Evolutionary conservation across 1,140 invertebrate genomes (phyloP), one percentile per base, ranked within the genome.

Genomic region (Probaryconus sp.): DNA sequence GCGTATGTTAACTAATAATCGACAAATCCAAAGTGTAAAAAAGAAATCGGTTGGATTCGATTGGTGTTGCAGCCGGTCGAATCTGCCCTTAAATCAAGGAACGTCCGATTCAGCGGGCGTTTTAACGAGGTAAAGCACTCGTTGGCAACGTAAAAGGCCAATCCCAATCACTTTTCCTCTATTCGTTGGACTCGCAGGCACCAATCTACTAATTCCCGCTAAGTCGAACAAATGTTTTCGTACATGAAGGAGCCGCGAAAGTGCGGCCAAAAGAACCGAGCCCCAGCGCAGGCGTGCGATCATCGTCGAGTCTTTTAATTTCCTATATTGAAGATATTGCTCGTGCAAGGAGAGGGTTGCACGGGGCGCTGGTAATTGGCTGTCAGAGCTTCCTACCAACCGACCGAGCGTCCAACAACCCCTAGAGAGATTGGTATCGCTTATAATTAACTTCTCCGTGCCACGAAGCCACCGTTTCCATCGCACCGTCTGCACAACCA

Each of bases 371-470:
- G 86, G 85, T 87, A 87, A 88, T 88, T 87, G 86, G 85, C 86
- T 88, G 86, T 88, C 86, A 85, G 85, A 84, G 84, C 85, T 87
- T 85, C 78, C 81, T 85, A 83, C 83, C 78, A 81, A 80, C 78
- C 79, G 63, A 67, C 64, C 72, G 68, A 76, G 71, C 76, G 74
- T 83, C 85, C 85, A 86, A 85, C 85, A 86, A 87, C 85, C 85
- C 84, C 86, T 81, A 80, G 83, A 87, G 84, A 88, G 86, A 88
- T 88, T 87, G 84, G 85, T 87, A 88, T 88, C 86, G 85, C 84
- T 87, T 88, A 88, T 88, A 88, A 88, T 88, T 88, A 88, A 88
- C 86, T 88, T 87, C 86, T 88, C 85, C 85, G 84, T 88, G 82
- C 85, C 86, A 87, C 85, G 85, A 86, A 87, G 84, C 84, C 85